Evolutionary conservation across 2,797 vertebrate genomes (phyloP).

Genomic region (Onychomys arenicola): DNA sequence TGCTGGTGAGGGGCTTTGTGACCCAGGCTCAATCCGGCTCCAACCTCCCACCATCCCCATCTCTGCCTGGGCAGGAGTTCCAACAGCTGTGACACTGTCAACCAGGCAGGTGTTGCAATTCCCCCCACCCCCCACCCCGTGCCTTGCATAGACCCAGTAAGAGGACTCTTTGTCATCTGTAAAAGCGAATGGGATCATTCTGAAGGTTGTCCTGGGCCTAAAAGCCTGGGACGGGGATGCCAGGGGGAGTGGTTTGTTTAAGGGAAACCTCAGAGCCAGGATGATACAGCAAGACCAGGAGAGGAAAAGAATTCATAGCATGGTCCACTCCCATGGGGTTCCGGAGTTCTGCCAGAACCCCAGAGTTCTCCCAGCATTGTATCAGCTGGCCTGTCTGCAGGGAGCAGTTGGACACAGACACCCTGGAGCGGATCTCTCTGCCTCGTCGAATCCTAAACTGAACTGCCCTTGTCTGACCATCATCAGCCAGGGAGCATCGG

Average conservation of each 20-base stretch:
- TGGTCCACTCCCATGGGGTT: neutral
- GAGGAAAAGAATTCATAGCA: no score
- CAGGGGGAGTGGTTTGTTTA: neutral
- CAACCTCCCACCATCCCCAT: neutral
- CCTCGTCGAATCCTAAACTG: neutral
- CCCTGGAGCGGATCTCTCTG: neutral
- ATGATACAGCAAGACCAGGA: neutral
- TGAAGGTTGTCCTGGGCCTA: neutral
- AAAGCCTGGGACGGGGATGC: neutral
- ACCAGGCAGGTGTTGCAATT: neutral
- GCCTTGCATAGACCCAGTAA: neutral
- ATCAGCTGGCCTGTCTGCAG: neutral
- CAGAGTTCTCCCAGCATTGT: neutral
- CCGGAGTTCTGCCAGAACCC: neutral
- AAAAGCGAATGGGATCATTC: fast-evolving
- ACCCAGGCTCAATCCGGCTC: neutral
- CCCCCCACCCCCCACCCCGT: neutral
- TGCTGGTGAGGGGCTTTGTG: neutral
- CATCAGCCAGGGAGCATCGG: neutral
- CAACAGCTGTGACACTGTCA: neutral
- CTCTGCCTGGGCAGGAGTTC: neutral
- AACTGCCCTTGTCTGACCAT: neutral
- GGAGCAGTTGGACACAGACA: neutral
- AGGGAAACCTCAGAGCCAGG: neutral
- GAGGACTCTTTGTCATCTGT: neutral